Evolutionary conservation across 2,113 vertebrate species (phyloP), one percentile per base, ranked within the genome.

Genomic region (Microtus oregoni): DNA sequence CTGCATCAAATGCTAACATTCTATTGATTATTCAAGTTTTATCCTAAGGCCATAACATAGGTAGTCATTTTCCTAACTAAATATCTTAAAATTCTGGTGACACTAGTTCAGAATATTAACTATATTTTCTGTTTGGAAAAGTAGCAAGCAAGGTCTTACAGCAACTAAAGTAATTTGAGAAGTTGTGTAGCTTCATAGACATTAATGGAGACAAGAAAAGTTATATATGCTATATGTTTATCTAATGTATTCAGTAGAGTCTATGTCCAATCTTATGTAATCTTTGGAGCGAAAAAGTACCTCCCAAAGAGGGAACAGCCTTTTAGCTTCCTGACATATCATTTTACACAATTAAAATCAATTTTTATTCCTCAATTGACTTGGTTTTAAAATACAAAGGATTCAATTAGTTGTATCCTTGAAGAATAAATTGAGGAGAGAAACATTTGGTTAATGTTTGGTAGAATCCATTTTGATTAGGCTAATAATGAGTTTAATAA

Each of bases 141-240:
- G 98, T 98, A 98, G 97, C 96, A 28, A 98, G 97, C 98, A 98
- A 98, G 47, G 77, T 98, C 97, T 98, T 97, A 95, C 96, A 93
- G 88, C 86, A 86, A 92, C 38, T 82, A 41, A 92, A 0, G 32
- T 38, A 94, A 73, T 65, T 95, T 85, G 67, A 85, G 78, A 76
- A 94, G 41, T 61, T 2, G 52, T 10, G 75, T 87, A 35, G 81
- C 94, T 95, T 78, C 55, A 95, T 19, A 92, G 77, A 93, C 35
- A 92, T 65, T 26, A 93, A 73, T 35, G 82, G n/a, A 91, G 75
- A 58, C 93, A 92, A 88, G 89, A n/a, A 92, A 92, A 91, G 92
- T 35, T n/a, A 77, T 20, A 72, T 1, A 50, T 50, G 75, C 41
- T 50, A 73, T 81, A 55, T 61, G 61, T 35, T 63, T 47, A 52